Base-by-base conservation (phyloP, 2,113 vertebrate genomes). In the Charadrius vociferus region DNA sequence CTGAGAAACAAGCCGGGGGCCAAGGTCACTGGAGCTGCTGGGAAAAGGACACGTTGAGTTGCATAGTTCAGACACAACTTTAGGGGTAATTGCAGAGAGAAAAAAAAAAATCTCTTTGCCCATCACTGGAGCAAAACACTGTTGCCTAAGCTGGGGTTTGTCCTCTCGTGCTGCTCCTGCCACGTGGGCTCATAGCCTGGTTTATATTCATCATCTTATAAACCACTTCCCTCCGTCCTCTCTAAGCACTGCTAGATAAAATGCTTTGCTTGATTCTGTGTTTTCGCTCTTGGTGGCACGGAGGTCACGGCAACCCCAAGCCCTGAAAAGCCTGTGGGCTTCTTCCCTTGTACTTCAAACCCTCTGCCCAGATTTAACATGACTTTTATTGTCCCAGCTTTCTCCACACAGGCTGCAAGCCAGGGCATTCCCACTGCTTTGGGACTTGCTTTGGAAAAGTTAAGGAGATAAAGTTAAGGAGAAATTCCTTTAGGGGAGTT, bases 351-450 rank as follows among this genome's bases (percentile, higher is more conserved):
- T 32, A 6, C 58, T 39, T 39, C 41, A 49, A 86, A n/a, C 41
- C 24, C n/a, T 49, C 66, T 49, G 79, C n/a, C 6, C 3, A 17
- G 75, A 21, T 23, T 59, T 9, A 41, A 29, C 1, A 0, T 1
- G 32, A 7, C 7, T 73, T 72, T 47, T 27, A 12, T 34, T 41
- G 26, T 7, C 26, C 41, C 1, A 5, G 23, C 8, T 2, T 55
- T 49, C 56, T 36, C 56, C 62, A 17, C 0, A 1, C 19, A 37
- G 10, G 36, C 18, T 24, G 14, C 1, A 10, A 56, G 29, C 45
- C 1, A 6, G 0, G 0, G 50, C 1, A 0, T 41, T 49, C 1
- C 1, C 12, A 17, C 55, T 24, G 14, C 1, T 1, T 9, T 36
- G 27, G n/a, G 68, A 72, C 11, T 7, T 16, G 55, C 39, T 66